phyloP scores from a whole-genome alignment of 2,797 vertebrate species.

The Prionace glauca region DNA sequence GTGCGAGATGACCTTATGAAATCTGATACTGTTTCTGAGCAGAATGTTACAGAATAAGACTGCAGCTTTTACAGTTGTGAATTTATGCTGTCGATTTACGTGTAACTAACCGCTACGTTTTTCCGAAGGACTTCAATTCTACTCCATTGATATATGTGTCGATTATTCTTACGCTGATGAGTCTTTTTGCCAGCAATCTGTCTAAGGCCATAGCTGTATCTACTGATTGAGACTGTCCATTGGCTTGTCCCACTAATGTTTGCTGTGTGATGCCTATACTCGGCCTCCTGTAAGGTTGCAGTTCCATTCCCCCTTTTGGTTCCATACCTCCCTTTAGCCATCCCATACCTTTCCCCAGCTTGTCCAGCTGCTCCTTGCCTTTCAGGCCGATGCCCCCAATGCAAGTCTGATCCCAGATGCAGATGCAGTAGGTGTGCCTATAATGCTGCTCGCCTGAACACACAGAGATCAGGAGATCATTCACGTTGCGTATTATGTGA shows the following conservation, averaged over 20 bases:
- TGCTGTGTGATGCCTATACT: neutral
- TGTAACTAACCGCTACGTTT: neutral
- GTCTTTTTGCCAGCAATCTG: too few species aligned
- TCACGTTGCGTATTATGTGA: too few species aligned
- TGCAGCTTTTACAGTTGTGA: neutral
- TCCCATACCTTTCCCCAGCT: too few species aligned
- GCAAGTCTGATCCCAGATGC: too few species aligned
- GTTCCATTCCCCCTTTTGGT: neutral
- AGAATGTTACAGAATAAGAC: neutral
- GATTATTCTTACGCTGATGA: too few species aligned
- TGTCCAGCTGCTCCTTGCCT: neutral
- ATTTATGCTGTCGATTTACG: neutral
- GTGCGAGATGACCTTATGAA: conserved; percentile 17
- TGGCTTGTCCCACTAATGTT: neutral
- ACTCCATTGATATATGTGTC: neutral
- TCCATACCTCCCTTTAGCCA: neutral
- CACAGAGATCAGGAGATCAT: too few species aligned
- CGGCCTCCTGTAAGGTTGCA: neutral
- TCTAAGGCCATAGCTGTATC: neutral
- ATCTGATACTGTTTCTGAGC: conserved; percentile 11
- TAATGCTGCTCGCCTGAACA: too few species aligned
- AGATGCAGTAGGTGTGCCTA: too few species aligned
- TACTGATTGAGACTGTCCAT: neutral
- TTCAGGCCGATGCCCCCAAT: too few species aligned
- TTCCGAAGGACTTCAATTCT: neutral